Base-by-base conservation (phyloP, 2,888 invertebrate species). In the Palloptera scutellata region DNA sequence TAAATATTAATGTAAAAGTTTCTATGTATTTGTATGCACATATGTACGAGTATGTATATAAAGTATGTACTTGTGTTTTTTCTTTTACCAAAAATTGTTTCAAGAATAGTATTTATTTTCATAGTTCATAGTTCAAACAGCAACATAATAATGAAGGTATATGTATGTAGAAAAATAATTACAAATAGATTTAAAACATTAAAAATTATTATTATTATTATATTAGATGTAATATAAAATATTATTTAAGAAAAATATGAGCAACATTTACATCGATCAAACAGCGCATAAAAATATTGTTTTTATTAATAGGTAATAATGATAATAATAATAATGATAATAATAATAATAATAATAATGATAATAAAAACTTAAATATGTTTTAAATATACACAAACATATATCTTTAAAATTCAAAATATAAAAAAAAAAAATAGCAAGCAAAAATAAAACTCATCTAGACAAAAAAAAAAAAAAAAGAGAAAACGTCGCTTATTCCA, bases 171-270 rank as follows among this genome's bases (percentile, higher is more conserved):
- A 48, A 15, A 48, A 8, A 15, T 48, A 15, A 12, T 48, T 48
- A 48, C 12, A 48, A 48, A 48, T 5, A 48, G 20, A 40, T 19
- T 61, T 61, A 67, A 75, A 77, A 75, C 68, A 71, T 30, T 30
- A 30, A 30, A n/a, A 30, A 30, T 30, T 30, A 30, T 30, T 30
- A 30, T 30, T 30, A 30, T 30, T 30, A 30, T 30, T 30, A 30
- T 30, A 30, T 30, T 30, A 30, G 2, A n/a, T 30, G 2, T 30
- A 64, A 79, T 78, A 77, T 77, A 79, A 74, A 78, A 68, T 41
- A 30, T 4, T 30, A 30, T 30, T 30, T 30, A 30, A 52, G 10
- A 52, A 52, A 52, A 30, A 30, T 30, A 30, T 30, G 30, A 30
- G 30, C 30, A 30, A 30, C 30, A 30, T 30, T 30, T 30, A 20